Evolutionary conservation across 2,888 invertebrate species (phyloP).

Genomic region (Periphyllus acericola): DNA sequence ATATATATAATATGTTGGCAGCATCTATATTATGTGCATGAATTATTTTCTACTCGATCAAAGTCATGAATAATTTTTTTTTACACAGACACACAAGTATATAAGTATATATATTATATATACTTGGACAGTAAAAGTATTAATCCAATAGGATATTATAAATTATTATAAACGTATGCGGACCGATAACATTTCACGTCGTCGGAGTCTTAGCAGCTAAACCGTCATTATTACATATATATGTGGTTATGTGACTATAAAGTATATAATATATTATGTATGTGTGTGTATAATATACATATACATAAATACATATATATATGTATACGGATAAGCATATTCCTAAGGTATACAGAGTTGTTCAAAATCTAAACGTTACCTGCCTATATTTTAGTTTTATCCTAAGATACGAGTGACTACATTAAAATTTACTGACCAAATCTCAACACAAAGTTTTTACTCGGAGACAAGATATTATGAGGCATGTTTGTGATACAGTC

Average conservation of each 20-base stretch:
- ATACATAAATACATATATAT: no score
- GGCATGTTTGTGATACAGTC: not conserved
- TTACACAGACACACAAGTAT: not conserved
- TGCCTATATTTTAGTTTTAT: not conserved
- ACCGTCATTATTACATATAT: not conserved
- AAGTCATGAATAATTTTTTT: conserved; percentile 45
- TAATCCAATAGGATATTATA: conserved; percentile 1
- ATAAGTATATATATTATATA: not conserved
- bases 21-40: not conserved
- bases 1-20: not conserved
- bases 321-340: not conserved
- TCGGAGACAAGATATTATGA: not conserved
- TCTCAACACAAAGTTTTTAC: not conserved
- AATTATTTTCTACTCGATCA: conserved; percentile 6
- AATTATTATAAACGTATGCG: conserved; percentile 16
- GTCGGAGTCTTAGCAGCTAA: not conserved
- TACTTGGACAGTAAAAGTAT: not conserved
- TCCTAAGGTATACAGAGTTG: conserved; percentile 1
- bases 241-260: not conserved
- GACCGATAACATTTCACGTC: conserved; percentile 10
- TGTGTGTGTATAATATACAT: no score
- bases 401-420: not conserved
- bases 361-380: not conserved
- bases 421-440: not conserved
- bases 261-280: not conserved